Base-by-base conservation (phyloP, 2,888 invertebrate species). In the Pachycephus smyrnensis region DNA sequence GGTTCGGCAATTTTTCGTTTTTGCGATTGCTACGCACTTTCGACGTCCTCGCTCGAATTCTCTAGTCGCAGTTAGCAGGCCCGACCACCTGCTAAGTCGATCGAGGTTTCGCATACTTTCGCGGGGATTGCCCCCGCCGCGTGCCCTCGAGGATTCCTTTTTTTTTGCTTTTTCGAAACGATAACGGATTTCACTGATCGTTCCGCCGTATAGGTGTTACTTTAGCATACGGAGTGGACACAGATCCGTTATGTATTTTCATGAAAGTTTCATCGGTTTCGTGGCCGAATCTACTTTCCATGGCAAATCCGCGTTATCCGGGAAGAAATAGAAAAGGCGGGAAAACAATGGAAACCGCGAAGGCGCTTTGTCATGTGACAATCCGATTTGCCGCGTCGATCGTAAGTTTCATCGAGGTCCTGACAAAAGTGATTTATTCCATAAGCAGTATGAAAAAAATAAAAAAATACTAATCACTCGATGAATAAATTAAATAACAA, bases 91-190 rank as follows among this genome's bases (percentile, higher is more conserved):
- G 23, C 55, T 23, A 55, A 55, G 55, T 55, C 55, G 55, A 55
- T 23, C 55, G 55, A 55, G 55, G 55, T 55, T 55, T 55, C 23
- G 55, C 55, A 23, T 55, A 55, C 55, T 55, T 55, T 55, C 55
- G 23, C 55, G 23, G 55, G 55, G 55, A 55, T 55, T 55, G 23
- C 55, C 40, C 55, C 15, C 6, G 2, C 9, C 55, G 23, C 55
- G 55, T 55, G 55, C 23, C 37, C 69, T 79, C 76, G 69, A 32
- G 23, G 36, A 33, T 33, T 76, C 74, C 12, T 11, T 23, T 73
- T 80, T 79, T 73, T 74, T 78, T 32, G 4, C 35, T 33, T 33
- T 40, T 23, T 55, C 23, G 55, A 55, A 55, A 55, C 9, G 6
- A 23, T 23, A 55, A 55, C 55, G 0, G 23, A 55, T 55, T 55